Base-by-base conservation (phyloP, 2,888 invertebrate species). In the Drosophila leonis region DNA sequence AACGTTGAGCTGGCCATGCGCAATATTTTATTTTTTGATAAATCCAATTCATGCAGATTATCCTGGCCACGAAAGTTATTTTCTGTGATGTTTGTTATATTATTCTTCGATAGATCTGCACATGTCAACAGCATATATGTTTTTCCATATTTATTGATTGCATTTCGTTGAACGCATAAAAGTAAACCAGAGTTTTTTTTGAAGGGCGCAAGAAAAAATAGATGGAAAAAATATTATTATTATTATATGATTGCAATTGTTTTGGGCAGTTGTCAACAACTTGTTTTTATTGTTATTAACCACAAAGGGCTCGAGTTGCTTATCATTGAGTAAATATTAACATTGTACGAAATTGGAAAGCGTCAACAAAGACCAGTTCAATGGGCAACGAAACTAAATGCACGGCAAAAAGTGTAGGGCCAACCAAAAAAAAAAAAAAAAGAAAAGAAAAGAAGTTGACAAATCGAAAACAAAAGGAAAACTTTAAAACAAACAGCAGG, bases 51-150 rank as follows among this genome's bases (percentile, higher is more conserved):
- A 42, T 95, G 94, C 61, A 97, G 94, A 92, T 96, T 95, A 82
- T 95, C 95, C 83, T 97, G 94, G 20, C 97, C 97, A 62, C 96
- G 94, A 93, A 97, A 97, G 92, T 97, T 96, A 76, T 95, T 95
- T 72, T 95, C 95, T 71, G 94, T 94, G 57, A 96, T 94, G 59
- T 95, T 94, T 44, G 95, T 95, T 35, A 97, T 94, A 88, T 96
- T 96, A 92, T 97, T 97, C 84, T 95, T 93, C 4, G 96, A 95
- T 56, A 97, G 94, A 92, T 97, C 96, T 80, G 81, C 39, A 12
- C 44, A 51, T 59, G 46, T 56, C 65, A 51, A 60, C 63, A 76
- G 37, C 37, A 20, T n/a, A 4, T 20, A 24, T 27, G 33, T 35
- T 46, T 46, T 27, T 27, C 24, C 10, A 18, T 27, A 18, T 54